phyloP scores from a whole-genome alignment of 2,113 vertebrate genomes.

The Oenanthe oenanthe region DNA sequence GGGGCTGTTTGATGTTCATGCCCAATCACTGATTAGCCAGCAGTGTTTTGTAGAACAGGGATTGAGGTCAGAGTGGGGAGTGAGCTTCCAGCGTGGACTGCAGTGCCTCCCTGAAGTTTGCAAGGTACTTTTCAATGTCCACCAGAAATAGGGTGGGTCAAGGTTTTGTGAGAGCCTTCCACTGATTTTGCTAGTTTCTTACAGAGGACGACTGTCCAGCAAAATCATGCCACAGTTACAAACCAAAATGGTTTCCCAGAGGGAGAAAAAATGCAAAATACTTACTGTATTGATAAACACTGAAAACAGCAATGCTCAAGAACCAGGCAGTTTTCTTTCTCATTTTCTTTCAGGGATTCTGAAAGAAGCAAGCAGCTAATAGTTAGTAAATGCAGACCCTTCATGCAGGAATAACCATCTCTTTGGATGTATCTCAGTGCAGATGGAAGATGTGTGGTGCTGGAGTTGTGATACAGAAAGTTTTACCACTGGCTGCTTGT shows the following conservation, averaged over 20 bases:
- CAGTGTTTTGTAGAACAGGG: background rate
- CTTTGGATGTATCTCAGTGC: background rate
- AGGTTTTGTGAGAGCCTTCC: background rate
- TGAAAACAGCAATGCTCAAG: background rate
- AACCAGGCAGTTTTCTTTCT: background rate
- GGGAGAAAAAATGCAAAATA: background rate
- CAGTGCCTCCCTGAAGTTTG: background rate
- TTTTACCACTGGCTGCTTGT: background rate
- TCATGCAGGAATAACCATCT: background rate
- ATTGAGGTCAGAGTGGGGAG: background rate
- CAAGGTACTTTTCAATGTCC: background rate
- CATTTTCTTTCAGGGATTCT: background rate
- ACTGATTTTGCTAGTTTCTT: background rate
- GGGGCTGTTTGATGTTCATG: background rate
- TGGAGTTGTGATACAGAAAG: background rate
- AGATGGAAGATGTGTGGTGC: background rate
- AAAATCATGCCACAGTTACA: background rate
- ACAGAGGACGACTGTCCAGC: background rate
- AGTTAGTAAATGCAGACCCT: background rate
- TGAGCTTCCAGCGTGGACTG: background rate
- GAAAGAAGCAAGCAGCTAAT: background rate
- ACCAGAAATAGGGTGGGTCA: background rate
- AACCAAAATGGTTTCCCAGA: background rate
- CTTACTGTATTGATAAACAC: background rate
- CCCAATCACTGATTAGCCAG: background rate